Conservation (phyloP, 2,113 vertebrate species). For the Caranx ignobilis region DNA sequence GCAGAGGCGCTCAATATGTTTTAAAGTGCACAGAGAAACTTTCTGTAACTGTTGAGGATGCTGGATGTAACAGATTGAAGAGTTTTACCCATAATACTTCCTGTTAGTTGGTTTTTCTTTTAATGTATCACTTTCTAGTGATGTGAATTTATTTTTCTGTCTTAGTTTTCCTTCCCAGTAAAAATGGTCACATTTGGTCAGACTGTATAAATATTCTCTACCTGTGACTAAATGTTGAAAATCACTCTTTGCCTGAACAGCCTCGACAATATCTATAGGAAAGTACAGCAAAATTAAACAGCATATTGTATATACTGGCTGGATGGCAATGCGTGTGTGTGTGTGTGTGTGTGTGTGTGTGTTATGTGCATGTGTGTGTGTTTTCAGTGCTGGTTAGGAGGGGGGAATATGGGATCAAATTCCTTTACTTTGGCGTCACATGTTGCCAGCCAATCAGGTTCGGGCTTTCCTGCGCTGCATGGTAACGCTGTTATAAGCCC, state of each 20-base stretch:
- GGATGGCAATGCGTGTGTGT: constrained; percentile 17
- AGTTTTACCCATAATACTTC: not conserved
- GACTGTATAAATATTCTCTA: not conserved
- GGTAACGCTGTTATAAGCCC: constrained; percentile 65
- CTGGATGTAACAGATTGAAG: not conserved
- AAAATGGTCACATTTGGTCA: not conserved
- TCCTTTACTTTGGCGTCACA: constrained; percentile 76
- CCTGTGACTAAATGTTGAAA: not conserved
- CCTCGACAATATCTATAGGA: not conserved
- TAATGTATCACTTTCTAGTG: not conserved
- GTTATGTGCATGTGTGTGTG: constrained; percentile 16
- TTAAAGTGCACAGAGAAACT: not conserved
- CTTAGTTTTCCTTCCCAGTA: not conserved
- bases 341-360: constrained; percentile 36
- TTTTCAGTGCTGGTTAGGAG: not conserved
- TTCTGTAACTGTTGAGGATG: not conserved
- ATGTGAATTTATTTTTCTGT: not conserved
- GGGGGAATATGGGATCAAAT: constrained; percentile 64
- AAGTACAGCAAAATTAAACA: constrained; percentile 23
- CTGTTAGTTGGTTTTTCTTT: not conserved
- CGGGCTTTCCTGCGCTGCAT: constrained; percentile 59
- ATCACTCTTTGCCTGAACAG: too few relatives aligned
- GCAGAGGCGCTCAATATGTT: constrained; percentile 3
- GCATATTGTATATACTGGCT: not conserved
- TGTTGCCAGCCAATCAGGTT: constrained; percentile 54